Evolutionary conservation across 2,797 vertebrate genomes (phyloP).

Genomic region (Coluber constrictor): DNA sequence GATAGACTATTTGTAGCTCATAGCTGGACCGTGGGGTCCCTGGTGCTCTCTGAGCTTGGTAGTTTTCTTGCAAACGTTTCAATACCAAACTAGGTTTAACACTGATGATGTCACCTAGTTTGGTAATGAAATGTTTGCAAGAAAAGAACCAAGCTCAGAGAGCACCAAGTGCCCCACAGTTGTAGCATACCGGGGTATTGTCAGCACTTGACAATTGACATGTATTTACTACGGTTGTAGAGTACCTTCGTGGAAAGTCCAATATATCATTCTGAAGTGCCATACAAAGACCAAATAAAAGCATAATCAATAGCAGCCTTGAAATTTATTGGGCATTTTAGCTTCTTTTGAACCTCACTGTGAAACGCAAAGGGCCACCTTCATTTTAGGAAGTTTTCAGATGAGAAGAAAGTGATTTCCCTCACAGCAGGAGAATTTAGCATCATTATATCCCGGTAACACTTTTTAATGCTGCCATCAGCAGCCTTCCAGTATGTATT

Average conservation of each 20-base stretch:
- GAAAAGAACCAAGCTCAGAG: neutral
- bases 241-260: neutral
- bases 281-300: neutral
- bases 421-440: rapidly evolving
- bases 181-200: neutral
- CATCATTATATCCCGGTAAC: neutral
- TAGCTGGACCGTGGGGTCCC: neutral
- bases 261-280: neutral
- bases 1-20: neutral
- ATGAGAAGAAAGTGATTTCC: neutral
- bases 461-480: neutral
- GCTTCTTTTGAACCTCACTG: neutral
- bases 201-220: neutral
- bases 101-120: neutral
- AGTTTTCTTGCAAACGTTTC: too few species aligned
- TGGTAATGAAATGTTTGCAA: neutral
- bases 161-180: neutral
- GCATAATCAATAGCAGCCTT: neutral
- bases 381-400: rapidly evolving
- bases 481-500: neutral
- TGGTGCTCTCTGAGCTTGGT: neutral
- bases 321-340: rapidly evolving
- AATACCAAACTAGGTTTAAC: neutral
- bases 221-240: neutral
- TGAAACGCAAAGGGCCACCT: neutral